Percentiles rank a stretch among this genome's conserved stretches.
phyloP scores from a whole-genome alignment of 2,888 invertebrate species.

The Ormyrus rosae region DNA sequence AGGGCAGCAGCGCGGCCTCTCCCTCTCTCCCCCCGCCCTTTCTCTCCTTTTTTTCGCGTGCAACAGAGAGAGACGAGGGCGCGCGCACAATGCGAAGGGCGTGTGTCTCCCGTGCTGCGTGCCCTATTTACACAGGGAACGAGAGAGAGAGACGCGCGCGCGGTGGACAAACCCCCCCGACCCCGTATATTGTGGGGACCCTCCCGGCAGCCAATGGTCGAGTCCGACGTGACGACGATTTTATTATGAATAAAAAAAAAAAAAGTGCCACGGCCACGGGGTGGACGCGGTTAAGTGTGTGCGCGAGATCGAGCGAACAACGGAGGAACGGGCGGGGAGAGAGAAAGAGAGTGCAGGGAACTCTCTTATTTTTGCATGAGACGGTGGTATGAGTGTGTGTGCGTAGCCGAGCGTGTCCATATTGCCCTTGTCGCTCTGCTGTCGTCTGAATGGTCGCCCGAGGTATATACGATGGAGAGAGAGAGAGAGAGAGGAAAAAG shows the following conservation, averaged over 20 bases:
- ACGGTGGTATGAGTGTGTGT: constrained; percentile 10
- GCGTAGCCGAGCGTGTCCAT: too few relatives aligned
- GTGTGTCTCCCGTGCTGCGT: constrained; percentile 71
- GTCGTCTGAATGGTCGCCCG: too few relatives aligned
- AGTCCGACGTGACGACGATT: constrained; percentile 68
- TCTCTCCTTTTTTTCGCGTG: constrained; percentile 31
- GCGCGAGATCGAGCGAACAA: constrained; percentile 23
- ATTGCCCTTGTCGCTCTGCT: too few relatives aligned
- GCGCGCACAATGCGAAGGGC: constrained; percentile 71
- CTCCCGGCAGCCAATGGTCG: constrained; percentile 68
- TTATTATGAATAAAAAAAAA: constrained; percentile 65
- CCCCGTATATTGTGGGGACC: constrained; percentile 41
- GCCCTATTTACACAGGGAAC: constrained; percentile 73
- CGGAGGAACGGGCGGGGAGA: constrained; percentile 35
- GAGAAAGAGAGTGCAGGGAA: constrained; percentile 54
- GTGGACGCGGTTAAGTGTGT: constrained; percentile 27
- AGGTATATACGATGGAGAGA: background rate
- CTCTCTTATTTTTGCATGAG: constrained; percentile 37
- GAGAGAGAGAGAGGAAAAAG: constrained; percentile 19
- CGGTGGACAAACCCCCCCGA: constrained; percentile 67
- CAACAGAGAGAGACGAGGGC: constrained; percentile 58
- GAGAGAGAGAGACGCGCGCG: background rate
- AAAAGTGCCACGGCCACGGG: constrained; percentile 57
- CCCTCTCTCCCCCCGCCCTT: constrained; percentile 58
- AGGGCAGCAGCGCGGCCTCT: constrained; percentile 61